Conservation (phyloP, 2,113 vertebrate genomes). For the human (Homo sapiens) region DNA sequence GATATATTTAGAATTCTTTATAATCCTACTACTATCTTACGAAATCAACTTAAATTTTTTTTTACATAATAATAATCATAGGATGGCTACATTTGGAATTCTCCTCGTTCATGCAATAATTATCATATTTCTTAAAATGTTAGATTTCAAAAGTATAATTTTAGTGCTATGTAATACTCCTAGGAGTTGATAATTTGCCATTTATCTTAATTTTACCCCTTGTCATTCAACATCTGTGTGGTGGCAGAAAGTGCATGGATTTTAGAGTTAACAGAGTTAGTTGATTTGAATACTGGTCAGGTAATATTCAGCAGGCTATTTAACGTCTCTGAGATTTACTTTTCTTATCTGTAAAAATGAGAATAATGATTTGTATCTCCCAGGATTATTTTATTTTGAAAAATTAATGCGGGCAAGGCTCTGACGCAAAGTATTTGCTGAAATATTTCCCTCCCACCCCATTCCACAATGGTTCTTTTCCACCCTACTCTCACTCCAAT, state of each 20-base stretch:
- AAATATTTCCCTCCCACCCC: neutral
- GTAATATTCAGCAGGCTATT: neutral
- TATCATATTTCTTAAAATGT: neutral
- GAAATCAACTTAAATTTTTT: neutral
- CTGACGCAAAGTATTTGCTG: neutral
- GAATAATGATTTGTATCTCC: neutral
- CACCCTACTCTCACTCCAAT: neutral
- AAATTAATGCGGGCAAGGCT: neutral
- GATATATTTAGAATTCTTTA: neutral
- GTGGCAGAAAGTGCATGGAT: neutral
- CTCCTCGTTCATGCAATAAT: neutral
- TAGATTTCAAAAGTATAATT: conserved; percentile 10
- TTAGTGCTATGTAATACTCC: neutral
- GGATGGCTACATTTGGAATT: neutral
- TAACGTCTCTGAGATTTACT: neutral
- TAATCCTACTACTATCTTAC: neutral
- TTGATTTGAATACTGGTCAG: neutral
- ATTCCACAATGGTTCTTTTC: neutral
- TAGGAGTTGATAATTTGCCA: neutral
- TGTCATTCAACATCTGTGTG: neutral
- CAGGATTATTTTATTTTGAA: neutral
- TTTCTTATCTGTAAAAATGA: conserved; percentile 11
- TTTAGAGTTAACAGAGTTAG: neutral
- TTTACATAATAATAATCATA: neutral
- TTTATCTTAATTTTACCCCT: neutral